Evolutionary conservation across 1,140 invertebrate genomes (phyloP).

Genomic region (Asbolus verrucosus): DNA sequence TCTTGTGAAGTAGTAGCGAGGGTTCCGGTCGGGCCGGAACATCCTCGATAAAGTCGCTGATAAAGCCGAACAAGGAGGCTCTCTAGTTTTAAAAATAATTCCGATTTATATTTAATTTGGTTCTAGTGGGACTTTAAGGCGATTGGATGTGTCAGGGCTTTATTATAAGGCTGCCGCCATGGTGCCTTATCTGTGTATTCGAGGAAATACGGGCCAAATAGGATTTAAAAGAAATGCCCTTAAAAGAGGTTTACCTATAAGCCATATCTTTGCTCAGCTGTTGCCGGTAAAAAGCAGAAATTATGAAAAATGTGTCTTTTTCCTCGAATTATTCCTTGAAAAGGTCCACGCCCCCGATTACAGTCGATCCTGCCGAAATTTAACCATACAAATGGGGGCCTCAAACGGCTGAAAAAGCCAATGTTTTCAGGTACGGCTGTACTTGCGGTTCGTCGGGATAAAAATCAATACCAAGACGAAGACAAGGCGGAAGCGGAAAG

Average conservation of each 20-base stretch:
- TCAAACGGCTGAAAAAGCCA: constrained; percentile 6
- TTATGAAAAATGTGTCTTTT: constrained; percentile 57
- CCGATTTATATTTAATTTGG: constrained; percentile 37
- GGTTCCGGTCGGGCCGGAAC: background rate
- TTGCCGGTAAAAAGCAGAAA: constrained; percentile 53
- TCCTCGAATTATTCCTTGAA: constrained; percentile 49
- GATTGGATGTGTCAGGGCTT: constrained; percentile 21
- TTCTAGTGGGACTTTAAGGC: constrained; percentile 20
- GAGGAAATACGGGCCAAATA: constrained; percentile 46
- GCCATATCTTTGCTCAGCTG: constrained; percentile 48
- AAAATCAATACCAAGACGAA: constrained; percentile 60
- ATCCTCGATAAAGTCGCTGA: background rate
- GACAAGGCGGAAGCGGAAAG: constrained; percentile 55
- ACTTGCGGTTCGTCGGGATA: constrained; percentile 56
- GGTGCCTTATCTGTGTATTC: constrained; percentile 39
- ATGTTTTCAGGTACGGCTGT: constrained; percentile 53
- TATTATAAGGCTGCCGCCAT: constrained; percentile 21
- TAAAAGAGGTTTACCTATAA: constrained; percentile 51
- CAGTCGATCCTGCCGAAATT: constrained; percentile 41
- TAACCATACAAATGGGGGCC: constrained; percentile 15
- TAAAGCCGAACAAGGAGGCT: background rate
- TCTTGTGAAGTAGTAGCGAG: constrained; percentile 22
- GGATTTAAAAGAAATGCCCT: constrained; percentile 47
- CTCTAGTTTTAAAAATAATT: constrained; percentile 21
- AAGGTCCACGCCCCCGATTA: constrained; percentile 51